These are phyloP conservation scores for Trissolcus brochymenae DNA, from an alignment of 2,888 invertebrate species.

Conservation along the genomic window DNA sequence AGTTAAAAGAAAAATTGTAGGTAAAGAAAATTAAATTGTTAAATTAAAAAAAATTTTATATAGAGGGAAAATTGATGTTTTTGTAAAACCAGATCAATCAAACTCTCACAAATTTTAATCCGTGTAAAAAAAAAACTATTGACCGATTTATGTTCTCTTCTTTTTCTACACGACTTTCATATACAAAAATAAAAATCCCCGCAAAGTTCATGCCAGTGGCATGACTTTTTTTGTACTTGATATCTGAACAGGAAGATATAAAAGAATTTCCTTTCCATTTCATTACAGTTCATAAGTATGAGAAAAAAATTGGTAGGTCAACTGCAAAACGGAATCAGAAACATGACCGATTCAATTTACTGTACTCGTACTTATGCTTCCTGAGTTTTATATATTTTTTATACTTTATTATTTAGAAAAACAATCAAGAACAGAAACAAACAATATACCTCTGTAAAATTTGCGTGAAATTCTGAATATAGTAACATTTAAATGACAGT, in stretches of 20 bases:
- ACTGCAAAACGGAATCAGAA: slow-evolving; percentile 2
- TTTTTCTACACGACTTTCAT: no score
- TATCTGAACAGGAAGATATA: not conserved
- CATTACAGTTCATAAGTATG: not conserved
- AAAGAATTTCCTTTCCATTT: not conserved
- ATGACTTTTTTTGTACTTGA: no score
- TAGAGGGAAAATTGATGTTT: no score
- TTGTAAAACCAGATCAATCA: no score
- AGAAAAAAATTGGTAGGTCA: slow-evolving; percentile 1
- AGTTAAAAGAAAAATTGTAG: no score
- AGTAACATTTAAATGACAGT: slow-evolving; percentile 36
- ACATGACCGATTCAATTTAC: slow-evolving; percentile 6
- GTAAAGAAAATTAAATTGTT: no score
- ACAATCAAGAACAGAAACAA: not conserved
- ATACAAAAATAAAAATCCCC: no score
- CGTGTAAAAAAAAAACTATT: no score
- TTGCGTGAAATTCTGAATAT: slow-evolving; percentile 37
- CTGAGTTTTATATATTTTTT: slow-evolving; percentile 62
- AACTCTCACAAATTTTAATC: no score
- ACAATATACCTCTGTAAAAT: slow-evolving; percentile 17
- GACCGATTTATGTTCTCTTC: no score
- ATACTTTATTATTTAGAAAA: slow-evolving; percentile 57
- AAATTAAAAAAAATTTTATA: no score
- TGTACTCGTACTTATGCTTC: slow-evolving; percentile 64
- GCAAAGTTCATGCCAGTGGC: no score